Conservation (phyloP, 2,797 vertebrate species). For the Lacerta agilis region DNA sequence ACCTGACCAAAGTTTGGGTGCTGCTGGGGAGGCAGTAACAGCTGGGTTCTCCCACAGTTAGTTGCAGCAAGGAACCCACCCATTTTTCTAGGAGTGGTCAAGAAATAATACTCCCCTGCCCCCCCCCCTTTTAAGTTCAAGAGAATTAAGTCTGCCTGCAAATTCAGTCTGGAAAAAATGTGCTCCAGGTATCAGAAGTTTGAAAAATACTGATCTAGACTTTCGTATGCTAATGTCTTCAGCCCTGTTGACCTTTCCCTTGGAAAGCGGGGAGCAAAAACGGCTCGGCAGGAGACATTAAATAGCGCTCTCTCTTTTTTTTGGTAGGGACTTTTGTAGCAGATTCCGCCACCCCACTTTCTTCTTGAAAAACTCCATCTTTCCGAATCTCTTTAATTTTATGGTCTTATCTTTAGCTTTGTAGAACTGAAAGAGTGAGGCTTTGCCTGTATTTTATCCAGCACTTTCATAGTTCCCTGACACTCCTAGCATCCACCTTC, state of each 20-base stretch:
- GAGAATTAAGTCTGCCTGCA: neutral
- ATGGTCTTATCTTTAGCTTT: conserved; percentile 57
- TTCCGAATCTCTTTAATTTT: conserved; percentile 55
- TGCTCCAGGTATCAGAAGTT: neutral
- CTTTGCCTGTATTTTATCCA: conserved; percentile 41
- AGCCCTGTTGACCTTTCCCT: conserved; percentile 49
- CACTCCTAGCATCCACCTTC: conserved; percentile 51
- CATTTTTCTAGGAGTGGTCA: neutral
- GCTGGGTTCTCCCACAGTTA: neutral
- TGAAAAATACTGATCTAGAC: neutral
- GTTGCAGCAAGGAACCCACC: neutral
- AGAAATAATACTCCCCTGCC: too few relatives aligned
- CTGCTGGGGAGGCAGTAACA: too few relatives aligned
- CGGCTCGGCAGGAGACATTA: conserved; percentile 29
- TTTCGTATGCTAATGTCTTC: neutral
- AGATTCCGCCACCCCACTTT: conserved; percentile 18
- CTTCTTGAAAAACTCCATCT: conserved; percentile 10
- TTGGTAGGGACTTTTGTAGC: conserved; percentile 52
- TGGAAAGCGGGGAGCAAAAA: conserved; percentile 18
- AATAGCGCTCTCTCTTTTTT: conserved; percentile 47
- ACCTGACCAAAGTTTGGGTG: too few relatives aligned
- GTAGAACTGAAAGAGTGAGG: conserved; percentile 28
- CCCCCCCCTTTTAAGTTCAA: neutral
- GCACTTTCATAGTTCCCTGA: conserved; percentile 46
- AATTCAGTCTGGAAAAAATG: neutral